phyloP scores from a whole-genome alignment of 2,888 invertebrate genomes.

The Cantharis nigra region DNA sequence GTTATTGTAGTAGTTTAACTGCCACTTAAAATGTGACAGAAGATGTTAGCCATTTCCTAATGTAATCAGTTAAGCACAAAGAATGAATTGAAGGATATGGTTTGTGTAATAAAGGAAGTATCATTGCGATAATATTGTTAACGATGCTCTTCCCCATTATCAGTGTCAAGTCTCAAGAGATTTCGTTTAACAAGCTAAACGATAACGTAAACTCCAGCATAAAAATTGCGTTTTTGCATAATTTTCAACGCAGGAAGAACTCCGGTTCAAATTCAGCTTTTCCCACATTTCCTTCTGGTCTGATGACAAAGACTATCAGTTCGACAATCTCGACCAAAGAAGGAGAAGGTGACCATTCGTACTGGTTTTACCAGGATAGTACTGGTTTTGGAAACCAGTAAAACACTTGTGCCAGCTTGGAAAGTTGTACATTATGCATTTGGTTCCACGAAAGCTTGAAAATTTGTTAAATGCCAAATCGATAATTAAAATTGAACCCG shows the following conservation, averaged over 20 bases:
- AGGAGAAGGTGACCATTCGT: background rate
- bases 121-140: slow-evolving; percentile 31
- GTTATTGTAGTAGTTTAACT: slow-evolving; percentile 1
- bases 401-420: background rate
- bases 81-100: slow-evolving; percentile 18
- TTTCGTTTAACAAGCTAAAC: background rate
- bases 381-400: background rate
- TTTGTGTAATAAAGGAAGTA: slow-evolving; percentile 32
- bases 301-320: background rate
- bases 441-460: background rate
- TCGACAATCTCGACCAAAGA: background rate
- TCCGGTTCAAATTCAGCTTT: background rate
- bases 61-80: slow-evolving; percentile 26
- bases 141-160: slow-evolving; percentile 34
- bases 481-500: background rate
- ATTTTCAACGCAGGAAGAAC: background rate
- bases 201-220: background rate
- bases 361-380: background rate
- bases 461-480: background rate
- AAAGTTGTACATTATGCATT: background rate
- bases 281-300: background rate
- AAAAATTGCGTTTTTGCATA: background rate
- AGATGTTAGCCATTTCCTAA: slow-evolving; percentile 7
- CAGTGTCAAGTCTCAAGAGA: background rate
- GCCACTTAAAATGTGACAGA: background rate